A percentile compares a stretch with the other conserved stretches of the same genome.
Conservation (phyloP, 2,797 vertebrate genomes). For the Periparus ater region DNA sequence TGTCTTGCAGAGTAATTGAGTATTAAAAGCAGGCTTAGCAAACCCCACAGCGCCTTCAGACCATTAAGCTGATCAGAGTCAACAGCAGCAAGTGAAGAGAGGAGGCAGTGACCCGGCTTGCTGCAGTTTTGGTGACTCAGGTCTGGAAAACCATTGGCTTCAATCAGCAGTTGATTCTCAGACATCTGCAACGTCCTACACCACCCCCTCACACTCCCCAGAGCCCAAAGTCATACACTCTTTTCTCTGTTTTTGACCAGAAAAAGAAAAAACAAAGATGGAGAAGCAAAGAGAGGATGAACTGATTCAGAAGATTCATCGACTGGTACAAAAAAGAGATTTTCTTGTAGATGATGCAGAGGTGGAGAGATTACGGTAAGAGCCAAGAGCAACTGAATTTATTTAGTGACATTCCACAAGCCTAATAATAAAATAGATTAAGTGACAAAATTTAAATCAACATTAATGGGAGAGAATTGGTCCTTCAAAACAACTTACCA, state of each 20-base stretch:
- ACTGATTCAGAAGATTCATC: conserved; percentile 95
- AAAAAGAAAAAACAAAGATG: conserved; percentile 90
- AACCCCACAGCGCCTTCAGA: neutral
- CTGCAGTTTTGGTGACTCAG: neutral
- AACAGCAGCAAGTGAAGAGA: neutral
- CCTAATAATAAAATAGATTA: neutral
- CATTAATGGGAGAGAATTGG: neutral
- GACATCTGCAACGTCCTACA: neutral
- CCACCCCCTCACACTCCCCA: neutral
- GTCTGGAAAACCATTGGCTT: neutral
- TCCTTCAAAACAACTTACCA: neutral
- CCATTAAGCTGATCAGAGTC: neutral
- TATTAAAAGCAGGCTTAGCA: neutral
- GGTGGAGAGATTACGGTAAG: conserved; percentile 94
- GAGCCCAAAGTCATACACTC: neutral
- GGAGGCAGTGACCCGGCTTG: neutral
- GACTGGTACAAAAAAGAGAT: conserved; percentile 96
- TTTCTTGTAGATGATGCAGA: conserved; percentile 98
- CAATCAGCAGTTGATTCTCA: neutral
- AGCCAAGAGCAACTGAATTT: neutral
- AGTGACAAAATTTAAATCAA: neutral
- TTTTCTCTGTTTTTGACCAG: conserved; percentile 71
- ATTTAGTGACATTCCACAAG: neutral
- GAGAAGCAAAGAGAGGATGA: conserved; percentile 91
- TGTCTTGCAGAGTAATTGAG: neutral